Conservation (phyloP, 2,113 vertebrate genomes). For the Python bivittatus region DNA sequence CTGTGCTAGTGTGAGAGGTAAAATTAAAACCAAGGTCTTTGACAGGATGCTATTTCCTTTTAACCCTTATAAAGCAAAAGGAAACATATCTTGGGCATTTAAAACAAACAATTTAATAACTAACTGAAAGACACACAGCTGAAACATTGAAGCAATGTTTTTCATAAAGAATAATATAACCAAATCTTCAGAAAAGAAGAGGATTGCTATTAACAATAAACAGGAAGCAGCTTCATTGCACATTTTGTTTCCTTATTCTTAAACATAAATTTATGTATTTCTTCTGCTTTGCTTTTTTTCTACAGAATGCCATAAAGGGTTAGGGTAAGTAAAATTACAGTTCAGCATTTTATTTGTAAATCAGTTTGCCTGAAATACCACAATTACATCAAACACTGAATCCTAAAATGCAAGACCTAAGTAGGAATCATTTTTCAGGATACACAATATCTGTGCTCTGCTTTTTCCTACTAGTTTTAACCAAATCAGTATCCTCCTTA, state of each 20-base stretch:
- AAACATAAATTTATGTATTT: background rate
- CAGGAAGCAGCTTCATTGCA: background rate
- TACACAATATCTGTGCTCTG: background rate
- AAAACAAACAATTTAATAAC: background rate
- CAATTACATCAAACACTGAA: background rate
- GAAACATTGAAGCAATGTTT: constrained; percentile 31
- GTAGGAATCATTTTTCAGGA: background rate
- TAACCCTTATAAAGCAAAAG: constrained; percentile 80
- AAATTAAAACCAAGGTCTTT: constrained; percentile 89
- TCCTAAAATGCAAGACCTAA: background rate
- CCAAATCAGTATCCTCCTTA: background rate
- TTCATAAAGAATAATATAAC: constrained; percentile 70
- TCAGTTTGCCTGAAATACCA: background rate
- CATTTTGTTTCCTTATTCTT: background rate
- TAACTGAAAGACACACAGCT: background rate
- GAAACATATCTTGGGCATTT: constrained; percentile 29
- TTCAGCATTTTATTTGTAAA: constrained; percentile 17
- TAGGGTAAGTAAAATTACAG: background rate
- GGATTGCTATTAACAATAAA: constrained; percentile 6
- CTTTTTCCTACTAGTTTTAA: background rate
- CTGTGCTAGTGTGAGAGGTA: constrained; percentile 79
- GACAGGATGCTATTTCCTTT: constrained; percentile 89
- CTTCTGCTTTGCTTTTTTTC: fast-evolving
- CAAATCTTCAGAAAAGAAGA: constrained; percentile 13
- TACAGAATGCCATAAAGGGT: fast-evolving